phyloP scores from a whole-genome alignment of 1,140 invertebrate genomes.

The Pinna nobilis region DNA sequence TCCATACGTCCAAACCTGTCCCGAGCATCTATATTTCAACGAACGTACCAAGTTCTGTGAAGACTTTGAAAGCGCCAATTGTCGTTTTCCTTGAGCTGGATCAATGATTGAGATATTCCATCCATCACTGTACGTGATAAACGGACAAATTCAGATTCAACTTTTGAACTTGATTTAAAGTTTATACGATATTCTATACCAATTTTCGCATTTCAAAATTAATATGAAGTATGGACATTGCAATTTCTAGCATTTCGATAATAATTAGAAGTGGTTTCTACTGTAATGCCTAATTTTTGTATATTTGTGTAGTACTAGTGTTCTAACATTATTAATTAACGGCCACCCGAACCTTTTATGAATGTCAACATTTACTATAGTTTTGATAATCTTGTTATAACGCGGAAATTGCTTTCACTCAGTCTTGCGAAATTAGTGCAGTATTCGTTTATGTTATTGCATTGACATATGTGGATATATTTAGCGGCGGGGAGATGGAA shows the following conservation, averaged over 20 bases:
- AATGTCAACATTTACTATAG: no score
- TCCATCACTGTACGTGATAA: background rate
- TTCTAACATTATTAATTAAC: no score
- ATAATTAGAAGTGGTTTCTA: no score
- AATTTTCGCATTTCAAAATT: background rate
- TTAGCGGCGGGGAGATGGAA: no score
- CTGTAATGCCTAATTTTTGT: no score
- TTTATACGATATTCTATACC: background rate
- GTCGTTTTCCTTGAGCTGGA: background rate
- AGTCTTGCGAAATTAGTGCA: no score
- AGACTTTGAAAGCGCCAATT: slow-evolving; percentile 7
- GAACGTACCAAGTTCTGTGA: slow-evolving; percentile 36
- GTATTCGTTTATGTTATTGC: no score
- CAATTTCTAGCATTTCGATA: background rate
- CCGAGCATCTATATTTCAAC: slow-evolving; percentile 39
- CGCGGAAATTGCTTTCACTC: no score
- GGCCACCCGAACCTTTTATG: no score
- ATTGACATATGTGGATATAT: no score
- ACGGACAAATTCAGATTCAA: background rate
- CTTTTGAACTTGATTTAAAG: background rate
- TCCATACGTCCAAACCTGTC: slow-evolving; percentile 50
- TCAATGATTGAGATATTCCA: background rate
- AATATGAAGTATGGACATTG: background rate
- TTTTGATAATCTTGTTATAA: no score
- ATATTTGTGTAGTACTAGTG: no score